Evolutionary conservation across 2,888 invertebrate genomes (phyloP), one percentile per base, ranked within the genome.

Genomic region (Lasioglossum zephyrum): DNA sequence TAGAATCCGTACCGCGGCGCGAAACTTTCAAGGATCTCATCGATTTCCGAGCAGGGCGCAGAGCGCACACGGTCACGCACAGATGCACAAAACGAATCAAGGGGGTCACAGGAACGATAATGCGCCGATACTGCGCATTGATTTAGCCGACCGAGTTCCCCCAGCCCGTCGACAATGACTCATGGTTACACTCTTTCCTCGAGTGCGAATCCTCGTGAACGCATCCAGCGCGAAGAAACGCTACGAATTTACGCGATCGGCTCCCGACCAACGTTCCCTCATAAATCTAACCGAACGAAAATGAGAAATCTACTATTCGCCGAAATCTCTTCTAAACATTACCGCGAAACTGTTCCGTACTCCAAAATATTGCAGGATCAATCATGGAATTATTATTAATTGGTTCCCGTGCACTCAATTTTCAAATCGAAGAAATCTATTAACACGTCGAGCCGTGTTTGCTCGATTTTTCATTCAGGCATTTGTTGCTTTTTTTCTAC

Each of bases 61-160:
- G 60, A 16, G 60, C 26, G 26, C 26, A 60, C 60, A 60, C 60
- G 60, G 81, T 82, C 81, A 80, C 81, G 89, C 90, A 89, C 90
- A 90, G 90, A 90, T 86, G 90, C 84, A 79, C 90, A 76, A 86
- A 84, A 87, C 80, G 89, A 90, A 84, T 87, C 79, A 79, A 72
- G 72, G 77, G 87, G 85, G 80, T 81, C 88, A 76, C 22, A 69
- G 69, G 69, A 81, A 82, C 75, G 85, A 88, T 88, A 81, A 84
- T 87, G 83, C 87, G 85, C 73, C 85, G 74, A 81, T 76, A 80
- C 86, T 74, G 78, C 74, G 60, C 73, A 76, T 82, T 86, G 90
- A 87, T 87, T 89, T 84, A 84, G 78, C 85, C 86, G 78, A 57
- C 72, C 73, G 77, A 69, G 73, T 72, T 82, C 81, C 89, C 84